Evolutionary conservation across 35 echinoderm and acorn worm species (phyloP).

Genomic region (Heliocidaris tuberculata): DNA sequence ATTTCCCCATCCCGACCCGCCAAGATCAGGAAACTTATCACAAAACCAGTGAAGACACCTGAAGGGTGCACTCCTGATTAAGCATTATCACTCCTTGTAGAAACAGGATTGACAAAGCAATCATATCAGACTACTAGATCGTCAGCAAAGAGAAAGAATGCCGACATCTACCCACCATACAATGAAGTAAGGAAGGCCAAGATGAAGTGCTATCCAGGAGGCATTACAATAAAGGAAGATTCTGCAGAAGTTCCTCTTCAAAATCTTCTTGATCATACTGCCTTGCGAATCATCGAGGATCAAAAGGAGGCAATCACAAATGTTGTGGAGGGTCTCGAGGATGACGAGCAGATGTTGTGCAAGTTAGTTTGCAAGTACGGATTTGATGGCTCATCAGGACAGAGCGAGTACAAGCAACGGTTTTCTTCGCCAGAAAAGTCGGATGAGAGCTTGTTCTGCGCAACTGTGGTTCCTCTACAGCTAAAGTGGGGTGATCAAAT

Average conservation of each 20-base stretch:
- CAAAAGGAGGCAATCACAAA: conserved; percentile 34
- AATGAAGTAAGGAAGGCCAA: conserved; percentile 56
- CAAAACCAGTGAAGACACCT: conserved; percentile 38
- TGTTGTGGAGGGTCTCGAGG: background rate
- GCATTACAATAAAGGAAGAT: conserved; percentile 42
- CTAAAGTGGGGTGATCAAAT: conserved; percentile 44
- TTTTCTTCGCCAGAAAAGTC: no score
- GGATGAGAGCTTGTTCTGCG: no score
- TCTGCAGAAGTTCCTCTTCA: conserved; percentile 47
- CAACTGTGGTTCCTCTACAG: conserved; percentile 63
- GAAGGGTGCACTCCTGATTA: conserved; percentile 41
- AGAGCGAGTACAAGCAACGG: conserved; percentile 58
- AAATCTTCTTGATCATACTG: conserved; percentile 49
- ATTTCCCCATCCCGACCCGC: conserved; percentile 51
- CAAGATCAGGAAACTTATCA: no score
- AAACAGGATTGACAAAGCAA: conserved; percentile 49
- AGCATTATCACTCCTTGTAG: conserved; percentile 48
- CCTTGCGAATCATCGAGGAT: conserved; percentile 40
- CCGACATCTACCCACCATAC: conserved; percentile 65
- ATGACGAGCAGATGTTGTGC: background rate
- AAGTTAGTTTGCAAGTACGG: conserved; percentile 38
- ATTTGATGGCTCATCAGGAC: conserved; percentile 57
- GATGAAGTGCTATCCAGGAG: conserved; percentile 17
- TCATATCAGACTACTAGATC: no score
- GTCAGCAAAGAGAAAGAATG: conserved; percentile 61